Conservation (phyloP, 1,140 invertebrate genomes). For the Drosophila melanogaster region Release_6_plus_ISO1_MT NT_037436.4:1798501-1799000, state of each 20-base stretch:
- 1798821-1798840: constrained; percentile 7
- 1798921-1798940: neutral
- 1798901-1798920: neutral
- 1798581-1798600: constrained; percentile 12
- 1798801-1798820: constrained; percentile 2
- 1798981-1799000: constrained; percentile 22
- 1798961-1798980: constrained; percentile 22
- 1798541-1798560: constrained; percentile 5
- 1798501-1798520: constrained; percentile 31
- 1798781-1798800: neutral
- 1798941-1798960: constrained; percentile 9
- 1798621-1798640: too few relatives aligned
- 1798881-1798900: constrained; percentile 8
- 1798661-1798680: too few relatives aligned
- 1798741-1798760: neutral
- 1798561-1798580: constrained; percentile 9
- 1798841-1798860: constrained; percentile 25
- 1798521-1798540: constrained; percentile 5
- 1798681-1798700: too few relatives aligned
- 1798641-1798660: too few relatives aligned
- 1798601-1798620: neutral
- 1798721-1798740: neutral
- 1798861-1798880: constrained; percentile 47
- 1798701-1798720: too few relatives aligned
- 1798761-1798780: neutral